A percentile compares a stretch with the other conserved stretches of the same genome.
Evolutionary conservation across 2,113 vertebrate genomes (phyloP).

Genomic region (Callopanchax toddi): DNA sequence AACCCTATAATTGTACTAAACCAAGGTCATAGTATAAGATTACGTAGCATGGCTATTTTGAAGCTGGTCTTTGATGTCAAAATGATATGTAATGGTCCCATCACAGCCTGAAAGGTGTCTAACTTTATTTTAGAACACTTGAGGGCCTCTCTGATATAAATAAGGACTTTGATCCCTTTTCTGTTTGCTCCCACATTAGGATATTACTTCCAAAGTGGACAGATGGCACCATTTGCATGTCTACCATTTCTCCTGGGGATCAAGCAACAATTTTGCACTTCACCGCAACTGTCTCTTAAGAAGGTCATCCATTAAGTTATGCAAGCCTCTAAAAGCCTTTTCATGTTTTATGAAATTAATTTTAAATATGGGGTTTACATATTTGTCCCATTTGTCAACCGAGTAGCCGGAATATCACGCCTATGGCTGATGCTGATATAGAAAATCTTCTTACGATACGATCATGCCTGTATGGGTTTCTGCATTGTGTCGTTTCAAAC

Average conservation of each 20-base stretch:
- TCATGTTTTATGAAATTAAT: slow-evolving; percentile 74
- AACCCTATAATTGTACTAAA: no score
- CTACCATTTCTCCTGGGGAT: slow-evolving; percentile 61
- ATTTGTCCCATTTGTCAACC: slow-evolving; percentile 29
- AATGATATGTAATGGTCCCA: no score
- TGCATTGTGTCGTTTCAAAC: not conserved
- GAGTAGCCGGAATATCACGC: slow-evolving; percentile 22
- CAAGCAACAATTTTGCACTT: slow-evolving; percentile 75
- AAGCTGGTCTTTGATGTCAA: no score
- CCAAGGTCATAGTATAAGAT: no score
- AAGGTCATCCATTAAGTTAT: slow-evolving; percentile 72
- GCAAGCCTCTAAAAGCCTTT: slow-evolving; percentile 73
- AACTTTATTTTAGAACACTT: no score
- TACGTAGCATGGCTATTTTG: no score
- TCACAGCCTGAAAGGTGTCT: no score
- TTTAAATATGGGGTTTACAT: slow-evolving; percentile 43
- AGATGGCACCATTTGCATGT: slow-evolving; percentile 72
- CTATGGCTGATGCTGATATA: slow-evolving; percentile 8
- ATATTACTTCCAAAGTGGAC: slow-evolving; percentile 69
- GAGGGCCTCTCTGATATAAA: no score
- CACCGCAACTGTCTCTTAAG: slow-evolving; percentile 69
- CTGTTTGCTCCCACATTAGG: slow-evolving; percentile 61
- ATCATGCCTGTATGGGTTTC: not conserved
- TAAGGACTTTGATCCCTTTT: not conserved
- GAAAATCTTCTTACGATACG: slow-evolving; percentile 17